Evolutionary conservation across 2,113 vertebrate species (phyloP).

Genomic region (Thinocorus orbignyianus): DNA sequence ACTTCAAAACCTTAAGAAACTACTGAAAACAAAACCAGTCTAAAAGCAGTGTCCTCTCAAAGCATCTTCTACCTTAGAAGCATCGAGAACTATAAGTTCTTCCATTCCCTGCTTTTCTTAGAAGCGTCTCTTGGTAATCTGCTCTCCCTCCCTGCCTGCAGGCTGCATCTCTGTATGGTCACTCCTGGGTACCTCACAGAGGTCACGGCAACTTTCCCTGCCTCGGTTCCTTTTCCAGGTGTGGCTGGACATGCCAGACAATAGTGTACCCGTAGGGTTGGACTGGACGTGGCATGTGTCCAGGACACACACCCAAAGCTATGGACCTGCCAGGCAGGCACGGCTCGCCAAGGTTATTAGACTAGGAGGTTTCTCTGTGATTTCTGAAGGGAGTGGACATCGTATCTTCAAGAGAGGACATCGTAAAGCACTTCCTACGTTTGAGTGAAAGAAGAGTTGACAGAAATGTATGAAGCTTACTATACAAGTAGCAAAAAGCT

Average conservation of each 20-base stretch:
- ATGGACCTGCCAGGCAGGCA: accelerated
- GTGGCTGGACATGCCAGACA: accelerated
- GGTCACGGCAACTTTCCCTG: not conserved
- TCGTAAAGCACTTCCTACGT: not conserved
- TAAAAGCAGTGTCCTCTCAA: not conserved
- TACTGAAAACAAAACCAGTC: not conserved
- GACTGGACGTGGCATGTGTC: not conserved
- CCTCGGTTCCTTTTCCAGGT: not conserved
- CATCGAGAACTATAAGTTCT: not conserved
- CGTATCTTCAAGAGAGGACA: not conserved
- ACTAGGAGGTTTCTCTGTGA: not conserved
- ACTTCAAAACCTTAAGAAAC: not conserved
- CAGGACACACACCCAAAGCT: not conserved
- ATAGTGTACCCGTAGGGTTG: not conserved
- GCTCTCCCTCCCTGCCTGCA: not conserved
- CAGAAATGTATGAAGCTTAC: not conserved
- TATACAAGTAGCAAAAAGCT: not conserved
- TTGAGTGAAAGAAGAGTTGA: not conserved
- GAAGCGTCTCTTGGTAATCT: not conserved
- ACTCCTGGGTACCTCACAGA: not conserved
- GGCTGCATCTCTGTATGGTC: not conserved
- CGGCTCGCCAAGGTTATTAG: accelerated
- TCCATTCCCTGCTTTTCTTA: not conserved
- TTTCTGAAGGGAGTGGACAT: not conserved
- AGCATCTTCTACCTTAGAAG: not conserved